Base-by-base conservation (phyloP, 2,888 invertebrate genomes). In the Eupithecia tripunctaria region DNA sequence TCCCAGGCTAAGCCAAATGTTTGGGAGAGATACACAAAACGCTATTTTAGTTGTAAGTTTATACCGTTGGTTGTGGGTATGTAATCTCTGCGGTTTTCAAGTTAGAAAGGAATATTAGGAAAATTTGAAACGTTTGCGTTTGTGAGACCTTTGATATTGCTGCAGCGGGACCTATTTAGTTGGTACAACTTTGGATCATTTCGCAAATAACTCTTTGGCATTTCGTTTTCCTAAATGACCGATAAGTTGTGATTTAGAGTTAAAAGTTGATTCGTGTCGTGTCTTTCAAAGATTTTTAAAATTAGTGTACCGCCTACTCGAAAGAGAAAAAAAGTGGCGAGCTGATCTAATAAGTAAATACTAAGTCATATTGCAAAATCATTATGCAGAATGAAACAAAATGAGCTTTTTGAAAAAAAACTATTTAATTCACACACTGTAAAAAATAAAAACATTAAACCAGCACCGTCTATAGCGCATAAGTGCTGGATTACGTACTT, bases 11-110 rank as follows among this genome's bases (percentile, higher is more conserved):
- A 27, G 56, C 66, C 63, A 62, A n/a, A 69, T 72, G 69, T 70
- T 71, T 67, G 63, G 67, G 10, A 38, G 69, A 69, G 68, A 74
- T 74, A 74, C 65, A 63, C 67, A 63, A 68, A 32, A 68, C 70
- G 62, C 51, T 56, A 66, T 71, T 71, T 51, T 59, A 70, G 69
- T 43, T 60, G 32, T 67, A 64, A 65, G 64, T 43, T 10, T 65
- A 62, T 51, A 62, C 47, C 18, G 60, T 36, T 64, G n/a, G n/a
- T n/a, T n/a, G n/a, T n/a, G n/a, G n/a, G 65, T 66, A 59, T 74
- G 68, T 64, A 60, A 67, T 69, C 63, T 62, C 68, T 66, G 74
- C 27, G 71, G 68, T 65, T 64, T 47, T 27, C 56, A 74, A 70
- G 60, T 68, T 68, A 14, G 59, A 32, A 63, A 41, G 59, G 70